phyloP scores from a whole-genome alignment of 92 coral and sea anemone genomes.

The Virgularia gustaviana region DNA sequence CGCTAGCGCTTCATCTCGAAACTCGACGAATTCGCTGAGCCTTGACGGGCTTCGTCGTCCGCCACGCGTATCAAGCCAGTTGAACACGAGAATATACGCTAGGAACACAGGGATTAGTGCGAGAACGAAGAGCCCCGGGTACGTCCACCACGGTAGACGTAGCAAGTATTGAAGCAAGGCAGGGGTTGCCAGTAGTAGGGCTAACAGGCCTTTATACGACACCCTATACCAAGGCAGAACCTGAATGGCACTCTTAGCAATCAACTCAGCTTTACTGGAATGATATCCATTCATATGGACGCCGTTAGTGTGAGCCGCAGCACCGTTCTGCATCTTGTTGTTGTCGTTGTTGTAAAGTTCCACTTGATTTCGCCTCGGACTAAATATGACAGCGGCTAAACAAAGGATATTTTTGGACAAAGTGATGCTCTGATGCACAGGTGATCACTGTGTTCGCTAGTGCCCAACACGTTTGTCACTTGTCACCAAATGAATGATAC shows the following conservation, averaged over 20 bases:
- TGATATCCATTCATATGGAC: constrained; percentile 53
- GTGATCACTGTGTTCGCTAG: too few relatives aligned
- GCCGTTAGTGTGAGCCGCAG: constrained; percentile 47
- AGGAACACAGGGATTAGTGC: constrained; percentile 69
- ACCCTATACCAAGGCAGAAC: constrained; percentile 85
- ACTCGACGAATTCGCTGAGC: constrained; percentile 57
- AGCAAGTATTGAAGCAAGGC: constrained; percentile 69
- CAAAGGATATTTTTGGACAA: not conserved
- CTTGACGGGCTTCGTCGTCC: constrained; percentile 47
- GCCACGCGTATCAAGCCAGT: constrained; percentile 57
- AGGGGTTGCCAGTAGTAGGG: constrained; percentile 64
- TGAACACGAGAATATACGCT: constrained; percentile 66
- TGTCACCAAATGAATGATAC: too few relatives aligned
- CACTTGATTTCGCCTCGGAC: too few relatives aligned
- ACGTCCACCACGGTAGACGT: constrained; percentile 88
- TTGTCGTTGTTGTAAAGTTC: too few relatives aligned
- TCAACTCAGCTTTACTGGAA: constrained; percentile 17
- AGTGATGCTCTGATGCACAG: not conserved
- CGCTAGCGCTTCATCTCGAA: constrained; percentile 66
- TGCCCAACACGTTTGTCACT: too few relatives aligned
- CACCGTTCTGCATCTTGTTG: constrained; percentile 16
- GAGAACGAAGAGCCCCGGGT: constrained; percentile 54
- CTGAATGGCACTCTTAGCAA: constrained; percentile 56
- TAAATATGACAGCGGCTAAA: not conserved
- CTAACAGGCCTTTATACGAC: constrained; percentile 68